Conservation (phyloP, 2,113 vertebrate species). For the Lota lota region DNA sequence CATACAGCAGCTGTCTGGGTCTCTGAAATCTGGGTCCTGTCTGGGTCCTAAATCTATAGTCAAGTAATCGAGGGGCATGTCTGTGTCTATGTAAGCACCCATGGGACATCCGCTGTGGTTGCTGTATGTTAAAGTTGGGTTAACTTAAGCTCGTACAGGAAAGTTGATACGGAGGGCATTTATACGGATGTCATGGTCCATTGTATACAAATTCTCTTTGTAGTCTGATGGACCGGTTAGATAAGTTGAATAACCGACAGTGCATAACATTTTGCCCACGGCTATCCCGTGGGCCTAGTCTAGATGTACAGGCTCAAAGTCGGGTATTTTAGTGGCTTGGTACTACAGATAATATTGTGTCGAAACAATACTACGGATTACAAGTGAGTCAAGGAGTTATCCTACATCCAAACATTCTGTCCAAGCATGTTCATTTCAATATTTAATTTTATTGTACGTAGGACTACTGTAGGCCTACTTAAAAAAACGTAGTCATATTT, state of each 20-base stretch:
- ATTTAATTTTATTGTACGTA: too few relatives aligned
- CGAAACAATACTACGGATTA: too few relatives aligned
- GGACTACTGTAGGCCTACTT: too few relatives aligned
- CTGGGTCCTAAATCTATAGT: neutral
- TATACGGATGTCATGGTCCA: conserved; percentile 28
- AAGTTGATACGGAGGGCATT: neutral
- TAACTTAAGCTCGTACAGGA: neutral
- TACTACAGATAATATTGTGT: too few relatives aligned
- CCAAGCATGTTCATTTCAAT: too few relatives aligned
- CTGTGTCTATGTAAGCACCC: conserved; percentile 18
- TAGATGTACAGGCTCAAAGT: conserved; percentile 23
- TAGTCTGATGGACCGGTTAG: conserved; percentile 14
- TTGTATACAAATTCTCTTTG: conserved; percentile 33
- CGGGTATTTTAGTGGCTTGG: conserved; percentile 13
- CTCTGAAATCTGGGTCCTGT: too few relatives aligned
- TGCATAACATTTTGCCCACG: conserved; percentile 2
- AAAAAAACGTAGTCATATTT: too few relatives aligned
- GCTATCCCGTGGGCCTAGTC: conserved; percentile 1
- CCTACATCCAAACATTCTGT: too few relatives aligned
- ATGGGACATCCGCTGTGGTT: neutral
- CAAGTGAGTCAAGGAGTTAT: too few relatives aligned
- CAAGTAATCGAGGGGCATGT: too few relatives aligned
- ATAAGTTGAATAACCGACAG: conserved; percentile 33
- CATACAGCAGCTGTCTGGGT: conserved; percentile 41
- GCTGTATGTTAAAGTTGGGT: neutral